phyloP scores from a whole-genome alignment of 2,797 vertebrate species.

The Strix occidentalis region DNA sequence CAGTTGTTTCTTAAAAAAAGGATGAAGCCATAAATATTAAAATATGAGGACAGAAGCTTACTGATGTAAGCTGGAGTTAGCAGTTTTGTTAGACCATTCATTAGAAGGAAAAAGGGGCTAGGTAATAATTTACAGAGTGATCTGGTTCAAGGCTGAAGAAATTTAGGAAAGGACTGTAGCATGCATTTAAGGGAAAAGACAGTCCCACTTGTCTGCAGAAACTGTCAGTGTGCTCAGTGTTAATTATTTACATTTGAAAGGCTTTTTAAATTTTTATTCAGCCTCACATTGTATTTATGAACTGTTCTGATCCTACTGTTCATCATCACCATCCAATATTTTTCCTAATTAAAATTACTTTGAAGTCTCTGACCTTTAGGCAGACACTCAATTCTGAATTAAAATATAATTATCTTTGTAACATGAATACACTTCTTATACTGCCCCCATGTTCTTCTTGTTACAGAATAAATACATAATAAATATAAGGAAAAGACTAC shows the following conservation, averaged over 20 bases:
- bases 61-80: neutral
- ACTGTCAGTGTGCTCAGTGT: neutral
- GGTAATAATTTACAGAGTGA: neutral
- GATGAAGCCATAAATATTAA: conserved; percentile 1
- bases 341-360: conserved; percentile 55
- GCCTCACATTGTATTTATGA: neutral
- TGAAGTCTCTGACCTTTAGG: conserved; percentile 55
- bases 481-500: neutral
- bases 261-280: conserved; percentile 31
- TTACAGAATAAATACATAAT: conserved; percentile 25
- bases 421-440: conserved; percentile 6
- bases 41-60: neutral
- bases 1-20: neutral
- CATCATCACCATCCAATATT: neutral
- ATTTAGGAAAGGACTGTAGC: neutral
- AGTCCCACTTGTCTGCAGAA: neutral
- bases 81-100: neutral
- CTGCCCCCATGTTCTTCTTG: neutral
- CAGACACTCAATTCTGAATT: conserved; percentile 1
- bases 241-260: conserved; percentile 11
- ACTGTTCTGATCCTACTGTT: neutral
- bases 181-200: neutral
- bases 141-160: neutral
- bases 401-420: conserved; percentile 47
- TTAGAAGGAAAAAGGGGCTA: neutral